Evolutionary conservation across 2,113 vertebrate species (phyloP).

Genomic region (Microcebus tavaratra): DNA sequence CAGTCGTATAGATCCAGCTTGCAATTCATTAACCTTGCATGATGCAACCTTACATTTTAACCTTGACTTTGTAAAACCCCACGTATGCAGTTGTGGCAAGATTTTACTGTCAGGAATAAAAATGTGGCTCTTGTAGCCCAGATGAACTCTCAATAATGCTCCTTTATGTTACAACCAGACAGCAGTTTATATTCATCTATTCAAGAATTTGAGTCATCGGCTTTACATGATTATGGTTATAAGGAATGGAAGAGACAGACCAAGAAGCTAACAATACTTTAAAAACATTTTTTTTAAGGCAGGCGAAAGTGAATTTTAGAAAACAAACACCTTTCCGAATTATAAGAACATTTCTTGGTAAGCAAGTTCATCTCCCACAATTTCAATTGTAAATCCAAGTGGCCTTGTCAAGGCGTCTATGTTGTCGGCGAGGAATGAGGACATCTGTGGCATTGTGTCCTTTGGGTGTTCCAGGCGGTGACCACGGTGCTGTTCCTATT

Average conservation of each 20-base stretch:
- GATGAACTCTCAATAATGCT: neutral
- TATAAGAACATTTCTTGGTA: neutral
- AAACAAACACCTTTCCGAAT: neutral
- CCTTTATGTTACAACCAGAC: neutral
- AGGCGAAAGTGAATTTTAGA: neutral
- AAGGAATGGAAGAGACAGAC: neutral
- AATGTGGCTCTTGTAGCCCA: neutral
- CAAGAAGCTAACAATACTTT: neutral
- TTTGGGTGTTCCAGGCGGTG: neutral
- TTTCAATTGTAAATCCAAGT: neutral
- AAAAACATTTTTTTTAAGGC: neutral
- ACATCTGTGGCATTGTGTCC: accelerated
- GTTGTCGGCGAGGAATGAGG: neutral
- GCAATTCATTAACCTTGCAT: neutral
- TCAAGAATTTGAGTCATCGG: neutral
- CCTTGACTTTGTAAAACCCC: neutral
- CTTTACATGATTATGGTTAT: neutral
- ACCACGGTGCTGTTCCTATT: accelerated
- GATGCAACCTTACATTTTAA: neutral
- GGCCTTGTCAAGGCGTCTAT: neutral
- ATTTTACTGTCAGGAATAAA: neutral
- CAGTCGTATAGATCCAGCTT: too few species aligned
- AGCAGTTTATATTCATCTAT: neutral
- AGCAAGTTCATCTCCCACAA: neutral
- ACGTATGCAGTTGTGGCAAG: neutral